These are phyloP conservation scores for Dreissena polymorpha DNA, from an alignment of 1,140 invertebrate genomes.

Conservation along the genomic window DNA sequence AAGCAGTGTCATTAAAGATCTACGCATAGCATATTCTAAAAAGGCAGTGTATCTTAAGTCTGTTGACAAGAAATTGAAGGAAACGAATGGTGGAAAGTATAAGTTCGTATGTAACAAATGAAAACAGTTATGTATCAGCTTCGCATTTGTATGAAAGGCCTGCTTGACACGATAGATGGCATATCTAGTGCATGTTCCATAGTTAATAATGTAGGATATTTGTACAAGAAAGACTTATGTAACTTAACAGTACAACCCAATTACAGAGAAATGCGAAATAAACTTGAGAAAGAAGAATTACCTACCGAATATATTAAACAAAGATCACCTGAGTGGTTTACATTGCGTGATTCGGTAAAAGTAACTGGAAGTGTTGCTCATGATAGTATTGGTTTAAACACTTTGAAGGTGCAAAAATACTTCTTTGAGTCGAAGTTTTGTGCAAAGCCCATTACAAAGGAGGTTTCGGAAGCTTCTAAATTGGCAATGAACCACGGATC, in stretches of 20 bases:
- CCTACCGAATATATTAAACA: background rate
- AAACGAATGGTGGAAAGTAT: background rate
- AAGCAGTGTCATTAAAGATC: background rate
- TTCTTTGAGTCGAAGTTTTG: background rate
- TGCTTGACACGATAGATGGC: background rate
- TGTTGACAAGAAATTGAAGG: background rate
- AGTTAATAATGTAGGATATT: background rate
- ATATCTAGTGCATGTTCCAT: background rate
- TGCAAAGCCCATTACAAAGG: background rate
- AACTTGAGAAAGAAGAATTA: background rate
- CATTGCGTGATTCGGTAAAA: background rate
- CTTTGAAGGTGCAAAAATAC: background rate
- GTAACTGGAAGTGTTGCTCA: background rate
- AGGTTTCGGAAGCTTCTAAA: background rate
- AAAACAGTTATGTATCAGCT: background rate
- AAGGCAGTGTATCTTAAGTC: background rate
- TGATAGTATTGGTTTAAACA: background rate
- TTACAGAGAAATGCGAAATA: background rate
- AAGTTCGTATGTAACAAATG: background rate
- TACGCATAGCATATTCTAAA: background rate
- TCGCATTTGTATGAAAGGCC: background rate
- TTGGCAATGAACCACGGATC: conserved; percentile 28
- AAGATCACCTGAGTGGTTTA: background rate
- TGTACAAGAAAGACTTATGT: background rate
- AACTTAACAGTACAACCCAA: background rate